Evolutionary conservation across 2,113 vertebrate genomes (phyloP).

Genomic region (Poeciliopsis turrubarensis): DNA sequence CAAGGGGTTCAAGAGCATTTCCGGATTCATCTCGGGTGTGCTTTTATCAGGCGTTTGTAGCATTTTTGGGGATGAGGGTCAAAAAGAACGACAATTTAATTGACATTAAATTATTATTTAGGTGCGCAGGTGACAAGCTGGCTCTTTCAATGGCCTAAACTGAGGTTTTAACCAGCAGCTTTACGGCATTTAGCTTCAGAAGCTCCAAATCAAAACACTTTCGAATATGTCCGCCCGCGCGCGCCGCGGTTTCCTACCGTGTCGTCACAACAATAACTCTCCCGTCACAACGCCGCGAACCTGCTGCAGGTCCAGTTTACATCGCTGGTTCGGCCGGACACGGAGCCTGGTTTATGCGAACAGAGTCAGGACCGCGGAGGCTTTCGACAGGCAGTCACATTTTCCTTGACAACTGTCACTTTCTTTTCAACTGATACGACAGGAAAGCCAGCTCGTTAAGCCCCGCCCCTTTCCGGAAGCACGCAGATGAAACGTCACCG

Average conservation of each 20-base stretch:
- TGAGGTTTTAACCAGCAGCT: neutral
- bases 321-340: no score
- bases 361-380: accelerated
- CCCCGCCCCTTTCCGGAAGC: constrained; percentile 25
- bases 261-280: neutral
- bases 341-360: neutral
- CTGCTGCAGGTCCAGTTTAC: no score
- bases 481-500: neutral
- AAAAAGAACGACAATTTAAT: no score
- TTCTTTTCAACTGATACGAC: constrained; percentile 8
- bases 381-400: neutral
- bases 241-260: neutral
- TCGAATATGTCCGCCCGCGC: neutral
- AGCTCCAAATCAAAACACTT: neutral
- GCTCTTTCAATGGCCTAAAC: no score
- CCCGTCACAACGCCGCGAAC: no score
- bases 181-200: neutral
- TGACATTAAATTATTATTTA: no score
- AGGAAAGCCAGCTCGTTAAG: constrained; percentile 24
- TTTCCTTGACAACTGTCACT: neutral
- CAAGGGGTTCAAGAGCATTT: no score
- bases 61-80: no score
- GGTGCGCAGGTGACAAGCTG: neutral
- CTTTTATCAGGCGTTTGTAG: no score
- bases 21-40: no score